Evolutionary conservation across 2,797 vertebrate genomes (phyloP).

Genomic region (Thalassophryne amazonica): DNA sequence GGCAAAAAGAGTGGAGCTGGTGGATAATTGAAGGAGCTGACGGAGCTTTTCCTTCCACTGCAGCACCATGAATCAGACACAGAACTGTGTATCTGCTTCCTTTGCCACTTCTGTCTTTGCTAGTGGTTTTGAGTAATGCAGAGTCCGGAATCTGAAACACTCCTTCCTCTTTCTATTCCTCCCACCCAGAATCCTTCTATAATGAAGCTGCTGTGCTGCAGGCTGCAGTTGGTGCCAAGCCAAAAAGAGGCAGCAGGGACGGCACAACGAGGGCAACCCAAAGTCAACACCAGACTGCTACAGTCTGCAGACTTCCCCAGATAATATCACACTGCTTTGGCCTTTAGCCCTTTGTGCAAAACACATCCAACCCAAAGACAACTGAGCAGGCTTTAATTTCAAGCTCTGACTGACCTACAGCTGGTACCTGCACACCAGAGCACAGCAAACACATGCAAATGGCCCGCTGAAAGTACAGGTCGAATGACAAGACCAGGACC

Average conservation of each 20-base stretch:
- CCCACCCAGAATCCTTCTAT: constrained; percentile 29
- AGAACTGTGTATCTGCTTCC: constrained; percentile 40
- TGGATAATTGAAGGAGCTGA: no score
- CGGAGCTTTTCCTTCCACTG: constrained; percentile 40
- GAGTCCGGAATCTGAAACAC: constrained; percentile 36
- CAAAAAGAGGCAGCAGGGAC: constrained; percentile 17
- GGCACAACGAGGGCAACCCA: constrained; percentile 4
- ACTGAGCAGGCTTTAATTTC: no score
- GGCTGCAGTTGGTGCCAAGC: constrained; percentile 23
- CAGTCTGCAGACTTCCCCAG: constrained; percentile 5
- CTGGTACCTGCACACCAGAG: constrained; percentile 30
- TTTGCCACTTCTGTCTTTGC: constrained; percentile 22
- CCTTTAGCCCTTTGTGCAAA: background rate
- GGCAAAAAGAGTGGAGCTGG: no score
- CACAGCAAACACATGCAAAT: constrained; percentile 58
- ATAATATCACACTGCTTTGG: background rate
- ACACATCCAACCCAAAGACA: no score
- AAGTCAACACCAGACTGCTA: constrained; percentile 14
- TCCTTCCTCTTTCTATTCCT: constrained; percentile 46
- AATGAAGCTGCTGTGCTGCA: constrained; percentile 38
- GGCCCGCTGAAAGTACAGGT: constrained; percentile 36
- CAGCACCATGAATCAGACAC: constrained; percentile 52
- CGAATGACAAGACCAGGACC: constrained; percentile 38
- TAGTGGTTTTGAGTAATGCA: constrained; percentile 41
- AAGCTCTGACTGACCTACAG: no score